A percentile compares a stretch with the other conserved stretches of the same genome.
Conservation (phyloP, 1,140 invertebrate species). For the Drosophila lacertosa region DNA sequence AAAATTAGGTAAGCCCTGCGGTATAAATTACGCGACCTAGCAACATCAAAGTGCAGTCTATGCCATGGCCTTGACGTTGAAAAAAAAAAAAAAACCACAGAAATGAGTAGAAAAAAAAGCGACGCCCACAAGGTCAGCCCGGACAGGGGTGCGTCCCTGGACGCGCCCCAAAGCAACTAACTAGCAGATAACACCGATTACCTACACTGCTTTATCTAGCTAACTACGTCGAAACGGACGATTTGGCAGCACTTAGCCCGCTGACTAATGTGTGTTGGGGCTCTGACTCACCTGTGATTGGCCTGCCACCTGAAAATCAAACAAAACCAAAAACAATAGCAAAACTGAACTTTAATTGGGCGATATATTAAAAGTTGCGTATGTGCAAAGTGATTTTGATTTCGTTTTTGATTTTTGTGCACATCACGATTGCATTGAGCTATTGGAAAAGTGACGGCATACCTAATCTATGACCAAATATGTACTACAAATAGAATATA, state of each 20-base stretch:
- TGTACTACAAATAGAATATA: neutral
- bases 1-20: conserved; percentile 49
- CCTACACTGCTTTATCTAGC: neutral
- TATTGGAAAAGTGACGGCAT: conserved; percentile 4
- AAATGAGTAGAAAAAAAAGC: neutral
- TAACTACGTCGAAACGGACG: neutral
- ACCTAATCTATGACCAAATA: conserved; percentile 1
- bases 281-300: conserved; percentile 35
- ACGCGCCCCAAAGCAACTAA: conserved; percentile 25
- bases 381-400: neutral
- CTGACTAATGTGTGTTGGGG: conserved; percentile 31
- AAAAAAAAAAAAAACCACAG: neutral
- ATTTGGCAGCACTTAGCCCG: neutral
- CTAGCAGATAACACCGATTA: conserved; percentile 5
- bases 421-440: conserved; percentile 1
- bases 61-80: conserved; percentile 27
- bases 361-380: conserved; percentile 4
- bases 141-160: conserved; percentile 36
- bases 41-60: conserved; percentile 50
- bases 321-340: too few relatives aligned
- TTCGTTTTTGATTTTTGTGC: neutral
- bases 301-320: conserved; percentile 6
- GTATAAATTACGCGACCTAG: conserved; percentile 45
- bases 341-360: conserved; percentile 29
- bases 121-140: conserved; percentile 29